Percentiles rank a stretch among this genome's conserved stretches.
Conservation (phyloP, 2,797 vertebrate species). For the Lagocephalus sceleratus region DNA sequence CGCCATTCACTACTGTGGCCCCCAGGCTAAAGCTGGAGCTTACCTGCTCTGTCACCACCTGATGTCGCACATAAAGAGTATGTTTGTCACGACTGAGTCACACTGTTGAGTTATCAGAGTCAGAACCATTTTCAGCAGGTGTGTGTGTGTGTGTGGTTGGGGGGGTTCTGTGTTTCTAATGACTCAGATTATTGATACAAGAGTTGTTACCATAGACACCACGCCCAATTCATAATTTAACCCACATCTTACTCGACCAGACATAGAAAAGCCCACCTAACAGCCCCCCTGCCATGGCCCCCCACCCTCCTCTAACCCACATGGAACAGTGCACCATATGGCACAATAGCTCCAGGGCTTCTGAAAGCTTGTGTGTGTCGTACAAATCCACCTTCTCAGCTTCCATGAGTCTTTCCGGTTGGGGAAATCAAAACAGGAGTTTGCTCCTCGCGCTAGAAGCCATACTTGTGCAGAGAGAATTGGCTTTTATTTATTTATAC, state of each 20-base stretch:
- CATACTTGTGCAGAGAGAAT: conserved; percentile 6
- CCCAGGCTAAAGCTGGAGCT: too few species aligned
- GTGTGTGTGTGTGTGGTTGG: too few species aligned
- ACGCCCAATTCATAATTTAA: conserved; percentile 39
- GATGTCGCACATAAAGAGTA: too few species aligned
- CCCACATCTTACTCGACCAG: conserved; percentile 45
- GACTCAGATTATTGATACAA: too few species aligned
- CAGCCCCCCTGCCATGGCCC: conserved; percentile 7
- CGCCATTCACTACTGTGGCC: too few species aligned
- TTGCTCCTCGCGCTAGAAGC: conserved; percentile 18
- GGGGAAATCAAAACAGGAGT: conserved; percentile 33
- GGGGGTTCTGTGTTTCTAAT: too few species aligned
- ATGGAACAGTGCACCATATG: conserved; percentile 73
- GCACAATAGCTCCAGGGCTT: conserved; percentile 68
- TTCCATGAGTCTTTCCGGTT: conserved; percentile 52
- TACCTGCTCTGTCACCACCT: too few species aligned
- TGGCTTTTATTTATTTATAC: conserved; percentile 1
- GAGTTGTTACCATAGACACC: conserved; percentile 29
- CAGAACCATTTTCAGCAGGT: too few species aligned
- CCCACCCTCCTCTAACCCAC: conserved; percentile 39
- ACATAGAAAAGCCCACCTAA: conserved; percentile 56
- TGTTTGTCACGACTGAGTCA: too few species aligned
- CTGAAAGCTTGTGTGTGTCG: conserved; percentile 59
- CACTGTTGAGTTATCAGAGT: too few species aligned
- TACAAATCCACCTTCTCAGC: conserved; percentile 65